These are phyloP conservation scores for Echeneis naucrates DNA, from an alignment of 2,797 vertebrate species.

Conservation along the genomic window DNA sequence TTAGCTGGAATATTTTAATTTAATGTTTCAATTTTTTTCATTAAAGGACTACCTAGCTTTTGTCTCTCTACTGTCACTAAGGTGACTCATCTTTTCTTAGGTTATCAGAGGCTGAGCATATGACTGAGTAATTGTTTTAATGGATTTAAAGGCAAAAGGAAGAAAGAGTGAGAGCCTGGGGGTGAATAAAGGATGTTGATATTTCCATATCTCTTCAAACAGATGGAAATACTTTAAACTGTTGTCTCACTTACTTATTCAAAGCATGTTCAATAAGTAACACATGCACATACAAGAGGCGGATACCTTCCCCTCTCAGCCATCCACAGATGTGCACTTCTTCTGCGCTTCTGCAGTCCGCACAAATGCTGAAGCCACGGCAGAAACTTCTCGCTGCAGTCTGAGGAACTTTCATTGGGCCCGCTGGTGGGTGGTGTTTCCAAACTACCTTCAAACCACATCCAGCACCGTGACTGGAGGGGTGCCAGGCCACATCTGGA, in stretches of 20 bases:
- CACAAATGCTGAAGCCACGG: conserved; percentile 29
- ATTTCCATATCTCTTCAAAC: conserved; percentile 63
- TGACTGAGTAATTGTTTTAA: conserved; percentile 5
- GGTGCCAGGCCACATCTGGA: conserved; percentile 87
- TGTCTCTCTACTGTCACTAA: conserved; percentile 4
- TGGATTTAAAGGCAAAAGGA: conserved; percentile 32
- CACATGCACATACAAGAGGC: conserved; percentile 55
- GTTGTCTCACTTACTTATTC: conserved; percentile 58
- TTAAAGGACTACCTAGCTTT: not conserved
- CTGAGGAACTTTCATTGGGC: conserved; percentile 83
- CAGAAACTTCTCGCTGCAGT: conserved; percentile 62
- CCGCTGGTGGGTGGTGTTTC: conserved; percentile 82
- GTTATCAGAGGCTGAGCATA: conserved; percentile 30
- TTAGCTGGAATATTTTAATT: not conserved
- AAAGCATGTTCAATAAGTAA: conserved; percentile 64
- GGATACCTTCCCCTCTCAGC: conserved; percentile 31
- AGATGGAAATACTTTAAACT: conserved; percentile 59
- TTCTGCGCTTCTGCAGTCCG: conserved; percentile 11
- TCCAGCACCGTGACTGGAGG: conserved; percentile 81
- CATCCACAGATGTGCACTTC: conserved; percentile 33
- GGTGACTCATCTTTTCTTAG: not conserved
- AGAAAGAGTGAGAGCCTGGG: conserved; percentile 40
- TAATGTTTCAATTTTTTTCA: not conserved
- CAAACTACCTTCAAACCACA: conserved; percentile 85
- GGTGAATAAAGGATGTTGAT: conserved; percentile 51